Conservation (phyloP, 2,113 vertebrate species). For the Tursiops truncatus region DNA sequence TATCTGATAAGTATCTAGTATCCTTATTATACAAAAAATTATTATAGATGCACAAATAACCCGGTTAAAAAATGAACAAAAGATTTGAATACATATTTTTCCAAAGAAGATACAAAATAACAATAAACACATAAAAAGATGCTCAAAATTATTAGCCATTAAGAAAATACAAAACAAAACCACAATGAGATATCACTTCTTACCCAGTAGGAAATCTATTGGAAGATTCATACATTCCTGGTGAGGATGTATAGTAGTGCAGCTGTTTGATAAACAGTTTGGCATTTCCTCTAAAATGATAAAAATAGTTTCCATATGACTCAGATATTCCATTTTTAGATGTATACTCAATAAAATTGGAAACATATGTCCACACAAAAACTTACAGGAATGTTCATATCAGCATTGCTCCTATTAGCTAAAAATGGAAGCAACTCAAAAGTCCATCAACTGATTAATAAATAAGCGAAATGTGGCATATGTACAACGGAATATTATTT, state of each 20-base stretch:
- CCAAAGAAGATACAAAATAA: neutral
- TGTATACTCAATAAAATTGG: neutral
- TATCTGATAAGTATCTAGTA: neutral
- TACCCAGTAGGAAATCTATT: neutral
- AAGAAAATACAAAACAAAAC: neutral
- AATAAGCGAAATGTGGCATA: neutral
- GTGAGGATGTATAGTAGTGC: neutral
- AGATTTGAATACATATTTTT: neutral
- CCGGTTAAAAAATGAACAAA: neutral
- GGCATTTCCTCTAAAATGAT: neutral
- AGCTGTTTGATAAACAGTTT: neutral
- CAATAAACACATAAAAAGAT: neutral
- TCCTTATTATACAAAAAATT: neutral
- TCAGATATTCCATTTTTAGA: neutral
- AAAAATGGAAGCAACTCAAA: neutral
- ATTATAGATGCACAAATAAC: neutral
- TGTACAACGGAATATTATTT: neutral
- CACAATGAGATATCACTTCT: neutral
- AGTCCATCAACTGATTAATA: neutral
- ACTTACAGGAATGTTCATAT: neutral
- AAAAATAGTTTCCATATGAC: neutral
- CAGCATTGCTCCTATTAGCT: neutral
- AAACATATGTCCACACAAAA: neutral
- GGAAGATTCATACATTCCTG: neutral
- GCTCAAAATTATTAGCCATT: neutral